Base-by-base conservation (phyloP, 1,140 invertebrate genomes). In the Lethrus apterus region DNA sequence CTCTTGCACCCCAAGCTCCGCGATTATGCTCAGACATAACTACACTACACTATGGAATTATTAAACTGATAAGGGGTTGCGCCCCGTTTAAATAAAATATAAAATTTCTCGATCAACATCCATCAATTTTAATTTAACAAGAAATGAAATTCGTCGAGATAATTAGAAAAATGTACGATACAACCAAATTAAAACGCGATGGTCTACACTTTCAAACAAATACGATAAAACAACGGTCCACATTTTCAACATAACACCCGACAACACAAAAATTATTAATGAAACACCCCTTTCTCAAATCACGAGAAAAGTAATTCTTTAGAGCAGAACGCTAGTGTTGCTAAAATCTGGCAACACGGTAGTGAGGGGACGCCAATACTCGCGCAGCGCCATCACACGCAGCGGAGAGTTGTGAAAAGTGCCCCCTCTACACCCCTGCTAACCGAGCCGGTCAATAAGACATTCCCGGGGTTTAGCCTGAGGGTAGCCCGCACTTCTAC, bases 1-100 rank as follows among this genome's bases (percentile, higher is more conserved):
- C 74, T 64, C 74, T 70, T 64, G 70, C 71, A 66, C 29, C 76
- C 76, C 77, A 78, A 63, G 75, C 72, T 67, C 74, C 74, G 57
- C 76, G 52, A 44, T 60, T 58, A 42, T 65, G 62, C 34, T 67
- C 65, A 44, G 65, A 64, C 65, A 67, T 67, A 49, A 52, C 50
- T 30, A 48, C 40, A 46, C 26, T 44, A 13, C 30, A 18, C n/a
- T n/a, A n/a, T 44, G n/a, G 30, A 32, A 44, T 44, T 44, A 31
- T 26, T 14, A 30, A 18, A 31, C 23, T 23, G 30, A 38, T 38
- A 21, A 38, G 35, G 35, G 35, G 13, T 21, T 21, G 35, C 24
- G 19, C 19, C 35, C 35, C 35, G 35, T 38, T 38, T 21, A 38
- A 38, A 38, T 38, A 38, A 38, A 21, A 18, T 38, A 38, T 21